Conservation (phyloP, 2,113 vertebrate species). For the Cochlearius cochlearius region DNA sequence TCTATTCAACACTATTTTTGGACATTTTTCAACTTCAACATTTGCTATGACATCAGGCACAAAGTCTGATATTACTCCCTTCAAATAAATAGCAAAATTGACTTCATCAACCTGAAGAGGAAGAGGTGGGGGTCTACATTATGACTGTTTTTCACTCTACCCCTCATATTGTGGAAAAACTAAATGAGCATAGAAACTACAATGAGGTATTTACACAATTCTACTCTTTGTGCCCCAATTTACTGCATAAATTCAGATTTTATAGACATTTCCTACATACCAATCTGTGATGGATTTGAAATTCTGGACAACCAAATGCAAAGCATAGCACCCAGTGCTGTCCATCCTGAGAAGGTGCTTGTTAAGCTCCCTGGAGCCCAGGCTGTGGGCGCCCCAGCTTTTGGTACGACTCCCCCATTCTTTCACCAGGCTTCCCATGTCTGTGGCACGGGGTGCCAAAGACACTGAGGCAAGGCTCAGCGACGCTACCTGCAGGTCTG, state of each 20-base stretch:
- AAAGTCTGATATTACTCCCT: background rate
- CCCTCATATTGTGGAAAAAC: background rate
- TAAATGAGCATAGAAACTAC: background rate
- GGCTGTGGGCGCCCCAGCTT: background rate
- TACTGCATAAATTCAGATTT: background rate
- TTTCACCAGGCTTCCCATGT: rapidly evolving
- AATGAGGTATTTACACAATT: background rate
- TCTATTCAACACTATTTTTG: background rate
- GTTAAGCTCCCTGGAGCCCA: background rate
- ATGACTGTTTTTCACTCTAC: background rate
- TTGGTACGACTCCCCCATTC: rapidly evolving
- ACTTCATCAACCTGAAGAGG: background rate
- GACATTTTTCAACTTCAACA: background rate
- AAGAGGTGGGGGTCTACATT: background rate
- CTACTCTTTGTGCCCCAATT: background rate
- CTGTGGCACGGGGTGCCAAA: background rate
- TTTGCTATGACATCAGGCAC: background rate
- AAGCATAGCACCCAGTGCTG: background rate
- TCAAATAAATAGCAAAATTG: background rate
- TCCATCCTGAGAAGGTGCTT: background rate
- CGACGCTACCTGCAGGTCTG: background rate
- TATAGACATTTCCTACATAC: background rate
- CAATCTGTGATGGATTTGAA: background rate
- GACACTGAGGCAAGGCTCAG: background rate
- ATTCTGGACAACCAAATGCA: background rate